Evolutionary conservation across 2,888 invertebrate genomes (phyloP).

Genomic region (Chrysolina oricalcia): DNA sequence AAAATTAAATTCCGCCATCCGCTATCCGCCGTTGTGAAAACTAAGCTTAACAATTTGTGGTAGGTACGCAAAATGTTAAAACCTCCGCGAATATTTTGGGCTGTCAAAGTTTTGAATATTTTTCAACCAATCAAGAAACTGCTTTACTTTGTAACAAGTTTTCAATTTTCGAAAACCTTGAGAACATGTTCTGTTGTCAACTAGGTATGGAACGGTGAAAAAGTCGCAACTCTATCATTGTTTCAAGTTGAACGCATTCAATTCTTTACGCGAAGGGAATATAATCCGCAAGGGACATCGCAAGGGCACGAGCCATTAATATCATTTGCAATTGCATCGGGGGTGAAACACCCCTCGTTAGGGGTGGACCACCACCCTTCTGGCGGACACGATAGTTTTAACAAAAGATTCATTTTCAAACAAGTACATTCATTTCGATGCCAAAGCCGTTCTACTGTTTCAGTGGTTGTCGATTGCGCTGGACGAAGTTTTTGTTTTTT

Average conservation of each 20-base stretch:
- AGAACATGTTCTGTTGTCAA: background rate
- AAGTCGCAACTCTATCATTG: background rate
- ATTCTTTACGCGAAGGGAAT: slow-evolving; percentile 2
- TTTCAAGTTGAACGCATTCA: background rate
- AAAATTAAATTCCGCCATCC: no score
- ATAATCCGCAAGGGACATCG: background rate
- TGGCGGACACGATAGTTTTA: slow-evolving; percentile 16
- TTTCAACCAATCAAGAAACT: background rate
- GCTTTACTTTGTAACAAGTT: background rate
- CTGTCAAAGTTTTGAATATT: no score
- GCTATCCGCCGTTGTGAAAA: no score
- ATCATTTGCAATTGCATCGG: slow-evolving; percentile 30
- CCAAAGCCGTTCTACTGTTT: slow-evolving; percentile 21
- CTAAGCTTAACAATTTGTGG: no score
- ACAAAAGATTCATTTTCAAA: slow-evolving; percentile 30
- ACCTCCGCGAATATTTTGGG: no score
- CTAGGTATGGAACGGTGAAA: background rate
- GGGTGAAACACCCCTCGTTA: slow-evolving; percentile 32
- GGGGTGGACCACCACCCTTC: slow-evolving; percentile 37
- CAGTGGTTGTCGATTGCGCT: slow-evolving; percentile 12
- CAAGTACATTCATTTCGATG: slow-evolving; percentile 17
- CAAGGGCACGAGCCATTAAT: slow-evolving; percentile 30
- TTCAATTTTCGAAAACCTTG: background rate
- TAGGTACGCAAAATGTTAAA: no score
- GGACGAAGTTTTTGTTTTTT: slow-evolving; percentile 23